Evolutionary conservation across 2,113 vertebrate species (phyloP).

Genomic region (Eleginops maclovinus): DNA sequence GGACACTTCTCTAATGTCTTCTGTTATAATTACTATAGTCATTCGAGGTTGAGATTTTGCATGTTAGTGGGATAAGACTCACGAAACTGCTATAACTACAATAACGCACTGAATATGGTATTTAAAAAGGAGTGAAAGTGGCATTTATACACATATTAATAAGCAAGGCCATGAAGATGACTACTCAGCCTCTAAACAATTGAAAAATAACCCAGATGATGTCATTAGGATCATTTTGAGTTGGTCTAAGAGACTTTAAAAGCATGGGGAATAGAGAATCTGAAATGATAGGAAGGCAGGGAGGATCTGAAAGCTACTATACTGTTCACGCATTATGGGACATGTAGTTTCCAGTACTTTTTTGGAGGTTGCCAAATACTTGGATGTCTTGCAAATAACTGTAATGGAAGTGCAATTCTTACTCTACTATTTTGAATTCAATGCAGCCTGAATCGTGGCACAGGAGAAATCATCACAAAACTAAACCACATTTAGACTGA

Average conservation of each 20-base stretch:
- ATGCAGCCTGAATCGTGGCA: background rate
- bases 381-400: background rate
- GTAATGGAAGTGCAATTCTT: background rate
- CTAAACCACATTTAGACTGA: background rate
- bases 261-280: background rate
- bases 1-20: too few relatives aligned
- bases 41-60: too few relatives aligned
- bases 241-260: background rate
- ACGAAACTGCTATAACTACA: too few relatives aligned
- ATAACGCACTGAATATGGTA: background rate
- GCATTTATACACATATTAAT: background rate
- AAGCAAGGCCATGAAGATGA: background rate
- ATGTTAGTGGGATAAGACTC: too few relatives aligned
- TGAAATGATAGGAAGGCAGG: background rate
- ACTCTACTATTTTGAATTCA: background rate
- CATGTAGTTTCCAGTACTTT: background rate
- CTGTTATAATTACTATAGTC: too few relatives aligned
- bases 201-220: background rate
- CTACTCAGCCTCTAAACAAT: background rate
- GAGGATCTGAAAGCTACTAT: background rate
- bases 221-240: background rate
- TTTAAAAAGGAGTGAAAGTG: background rate
- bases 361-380: background rate
- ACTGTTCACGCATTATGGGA: background rate
- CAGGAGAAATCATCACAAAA: background rate